phyloP scores from a whole-genome alignment of 1,140 invertebrate genomes.

The Pararge aegeria region DNA sequence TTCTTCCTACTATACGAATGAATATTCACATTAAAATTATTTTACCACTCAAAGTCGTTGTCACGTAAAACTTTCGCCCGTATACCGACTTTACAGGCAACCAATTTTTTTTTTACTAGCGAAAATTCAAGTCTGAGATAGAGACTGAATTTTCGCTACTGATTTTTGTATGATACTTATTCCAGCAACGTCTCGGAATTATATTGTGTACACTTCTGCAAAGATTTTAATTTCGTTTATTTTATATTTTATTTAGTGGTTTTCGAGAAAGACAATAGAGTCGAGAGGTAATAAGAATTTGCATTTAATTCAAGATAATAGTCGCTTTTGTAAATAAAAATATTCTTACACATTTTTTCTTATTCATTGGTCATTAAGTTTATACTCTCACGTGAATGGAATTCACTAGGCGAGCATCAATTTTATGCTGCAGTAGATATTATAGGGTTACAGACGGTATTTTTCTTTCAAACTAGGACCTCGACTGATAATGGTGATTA shows the following conservation, averaged over 20 bases:
- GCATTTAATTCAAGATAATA: neutral
- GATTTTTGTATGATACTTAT: neutral
- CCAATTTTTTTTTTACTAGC: constrained; percentile 15
- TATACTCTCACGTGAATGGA: neutral
- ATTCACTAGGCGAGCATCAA: neutral
- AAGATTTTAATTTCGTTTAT: constrained; percentile 7
- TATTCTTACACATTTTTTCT: neutral
- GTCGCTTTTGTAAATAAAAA: neutral
- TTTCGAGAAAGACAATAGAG: neutral
- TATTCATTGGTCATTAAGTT: neutral
- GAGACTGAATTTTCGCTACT: neutral
- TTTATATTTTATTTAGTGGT: constrained; percentile 4
- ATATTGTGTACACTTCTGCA: neutral
- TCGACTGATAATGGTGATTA: too few relatives aligned
- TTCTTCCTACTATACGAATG: too few relatives aligned
- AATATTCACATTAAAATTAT: too few relatives aligned
- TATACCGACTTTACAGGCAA: too few relatives aligned
- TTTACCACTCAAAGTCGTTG: too few relatives aligned
- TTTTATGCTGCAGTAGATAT: neutral
- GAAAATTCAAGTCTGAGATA: neutral
- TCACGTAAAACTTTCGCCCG: too few relatives aligned
- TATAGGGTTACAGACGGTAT: too few relatives aligned
- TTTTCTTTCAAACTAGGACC: too few relatives aligned
- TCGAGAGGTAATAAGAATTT: neutral
- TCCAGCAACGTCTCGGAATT: constrained; percentile 1